Evolutionary conservation across 2,113 vertebrate species (phyloP).

Genomic region (Camelus bactrianus): DNA sequence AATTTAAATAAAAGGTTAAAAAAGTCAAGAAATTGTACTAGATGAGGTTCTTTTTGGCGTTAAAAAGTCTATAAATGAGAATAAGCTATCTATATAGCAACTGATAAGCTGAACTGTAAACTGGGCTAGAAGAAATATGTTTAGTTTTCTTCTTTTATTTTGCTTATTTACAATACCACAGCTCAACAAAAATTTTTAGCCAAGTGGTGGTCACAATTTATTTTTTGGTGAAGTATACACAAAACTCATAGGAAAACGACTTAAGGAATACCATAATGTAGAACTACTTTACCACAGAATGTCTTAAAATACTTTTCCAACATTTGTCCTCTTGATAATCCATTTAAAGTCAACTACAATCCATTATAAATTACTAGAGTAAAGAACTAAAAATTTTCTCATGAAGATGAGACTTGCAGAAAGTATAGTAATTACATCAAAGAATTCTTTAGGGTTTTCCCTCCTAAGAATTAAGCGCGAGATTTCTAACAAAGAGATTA

Average conservation of each 20-base stretch:
- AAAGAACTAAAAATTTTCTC: slow-evolving; percentile 55
- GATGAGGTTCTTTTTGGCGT: background rate
- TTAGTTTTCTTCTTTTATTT: slow-evolving; percentile 2
- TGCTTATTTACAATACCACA: background rate
- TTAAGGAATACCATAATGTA: slow-evolving; percentile 48
- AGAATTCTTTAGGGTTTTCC: background rate
- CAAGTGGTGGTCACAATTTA: slow-evolving; percentile 38
- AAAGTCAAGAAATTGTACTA: slow-evolving; percentile 50
- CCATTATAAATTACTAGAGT: background rate
- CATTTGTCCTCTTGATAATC: slow-evolving; percentile 10
- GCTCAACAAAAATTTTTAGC: slow-evolving; percentile 34
- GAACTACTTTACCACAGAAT: background rate
- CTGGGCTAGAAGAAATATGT: background rate
- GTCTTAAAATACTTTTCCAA: slow-evolving; percentile 24
- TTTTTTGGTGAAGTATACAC: slow-evolving; percentile 27
- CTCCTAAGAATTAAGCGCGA: background rate
- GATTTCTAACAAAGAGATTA: slow-evolving; percentile 53
- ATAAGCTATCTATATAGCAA: slow-evolving; percentile 8
- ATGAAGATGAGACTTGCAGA: slow-evolving; percentile 35
- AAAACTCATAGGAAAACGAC: slow-evolving; percentile 22
- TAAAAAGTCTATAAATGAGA: slow-evolving; percentile 7
- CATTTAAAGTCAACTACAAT: background rate
- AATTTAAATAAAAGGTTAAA: background rate
- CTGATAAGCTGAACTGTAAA: slow-evolving; percentile 24
- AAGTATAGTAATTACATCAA: slow-evolving; percentile 19